Conservation (phyloP, 2,888 invertebrate species). For the Neelides folsomi region DNA sequence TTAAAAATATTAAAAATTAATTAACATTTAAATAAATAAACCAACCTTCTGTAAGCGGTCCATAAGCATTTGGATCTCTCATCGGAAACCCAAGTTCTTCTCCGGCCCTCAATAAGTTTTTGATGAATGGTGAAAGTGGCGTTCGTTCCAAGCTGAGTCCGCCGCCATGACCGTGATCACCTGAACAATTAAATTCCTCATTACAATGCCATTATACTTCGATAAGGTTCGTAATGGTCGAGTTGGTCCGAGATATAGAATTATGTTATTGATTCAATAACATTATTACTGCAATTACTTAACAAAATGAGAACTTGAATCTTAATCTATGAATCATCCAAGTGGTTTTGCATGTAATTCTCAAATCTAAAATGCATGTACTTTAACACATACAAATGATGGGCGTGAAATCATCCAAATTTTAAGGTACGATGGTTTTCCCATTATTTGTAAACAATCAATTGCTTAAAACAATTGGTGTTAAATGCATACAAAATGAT, state of each 20-base stretch:
- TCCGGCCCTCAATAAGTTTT: conserved; percentile 18
- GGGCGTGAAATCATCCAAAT: background rate
- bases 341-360: no score
- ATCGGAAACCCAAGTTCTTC: background rate
- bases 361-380: no score
- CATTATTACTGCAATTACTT: no score
- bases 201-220: no score
- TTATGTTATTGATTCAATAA: no score
- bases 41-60: conserved; percentile 3
- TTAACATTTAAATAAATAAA: background rate
- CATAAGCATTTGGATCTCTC: conserved; percentile 2
- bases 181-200: conserved; percentile 4
- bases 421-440: background rate
- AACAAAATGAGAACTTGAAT: no score
- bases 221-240: no score
- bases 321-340: no score
- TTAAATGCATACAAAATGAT: no score
- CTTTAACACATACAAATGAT: no score
- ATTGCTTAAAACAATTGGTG: no score
- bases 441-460: background rate
- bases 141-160: conserved; percentile 15
- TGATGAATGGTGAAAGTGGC: conserved; percentile 11
- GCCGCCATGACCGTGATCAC: conserved; percentile 15
- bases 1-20: background rate
- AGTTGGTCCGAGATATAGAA: no score